Evolutionary conservation across 2,113 vertebrate genomes (phyloP).

Genomic region (Aepyceros melampus): DNA sequence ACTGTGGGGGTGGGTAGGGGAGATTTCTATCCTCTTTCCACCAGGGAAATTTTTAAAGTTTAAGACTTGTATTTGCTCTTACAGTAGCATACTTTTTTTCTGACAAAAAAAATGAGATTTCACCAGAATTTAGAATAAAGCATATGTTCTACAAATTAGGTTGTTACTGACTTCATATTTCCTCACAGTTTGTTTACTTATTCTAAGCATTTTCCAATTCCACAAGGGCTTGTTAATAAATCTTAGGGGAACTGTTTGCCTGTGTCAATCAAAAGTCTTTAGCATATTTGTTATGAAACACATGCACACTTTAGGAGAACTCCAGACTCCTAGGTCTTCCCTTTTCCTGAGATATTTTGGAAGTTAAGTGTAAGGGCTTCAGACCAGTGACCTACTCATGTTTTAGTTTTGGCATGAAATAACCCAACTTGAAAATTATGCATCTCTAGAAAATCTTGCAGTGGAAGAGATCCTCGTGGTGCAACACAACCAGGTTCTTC

Average conservation of each 20-base stretch:
- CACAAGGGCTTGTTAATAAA: not conserved
- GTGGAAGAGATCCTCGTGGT: not conserved
- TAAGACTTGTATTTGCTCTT: not conserved
- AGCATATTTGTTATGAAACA: not conserved
- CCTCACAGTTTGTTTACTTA: not conserved
- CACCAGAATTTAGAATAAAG: not conserved
- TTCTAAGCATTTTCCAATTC: not conserved
- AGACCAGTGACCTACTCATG: not conserved
- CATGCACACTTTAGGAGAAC: not conserved
- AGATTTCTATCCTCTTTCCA: not conserved
- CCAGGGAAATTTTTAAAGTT: not conserved
- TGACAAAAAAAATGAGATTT: not conserved
- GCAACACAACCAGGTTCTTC: rapidly evolving
- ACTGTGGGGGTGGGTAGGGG: not conserved
- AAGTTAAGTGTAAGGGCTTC: not conserved
- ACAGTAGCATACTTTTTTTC: not conserved
- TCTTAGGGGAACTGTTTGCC: not conserved
- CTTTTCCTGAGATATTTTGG: not conserved
- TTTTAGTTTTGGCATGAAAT: not conserved
- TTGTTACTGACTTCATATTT: not conserved
- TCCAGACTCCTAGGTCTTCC: too few species aligned
- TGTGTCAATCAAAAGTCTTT: not conserved
- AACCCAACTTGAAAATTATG: not conserved
- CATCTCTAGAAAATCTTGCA: not conserved
- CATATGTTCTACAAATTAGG: not conserved